Percentiles rank a stretch among this genome's conserved stretches.
Conservation (phyloP, 2,113 vertebrate genomes). For the Hiodon alosoides region DNA sequence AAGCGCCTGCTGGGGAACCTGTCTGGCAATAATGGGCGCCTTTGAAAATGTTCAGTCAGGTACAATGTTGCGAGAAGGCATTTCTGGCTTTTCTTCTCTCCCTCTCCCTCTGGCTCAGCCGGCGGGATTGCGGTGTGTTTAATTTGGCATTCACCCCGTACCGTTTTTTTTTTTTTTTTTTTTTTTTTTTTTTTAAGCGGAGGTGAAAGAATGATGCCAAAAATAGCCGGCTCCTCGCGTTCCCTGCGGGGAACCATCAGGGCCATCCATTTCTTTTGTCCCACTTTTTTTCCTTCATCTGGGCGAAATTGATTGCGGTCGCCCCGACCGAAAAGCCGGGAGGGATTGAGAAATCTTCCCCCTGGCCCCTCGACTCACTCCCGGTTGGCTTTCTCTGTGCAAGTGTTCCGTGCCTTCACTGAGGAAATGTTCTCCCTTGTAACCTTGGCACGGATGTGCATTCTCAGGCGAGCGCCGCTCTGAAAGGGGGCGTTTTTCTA, state of each 20-base stretch:
- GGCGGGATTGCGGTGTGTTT: conserved; percentile 35
- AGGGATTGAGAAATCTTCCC: conserved; percentile 53
- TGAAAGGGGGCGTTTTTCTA: not conserved
- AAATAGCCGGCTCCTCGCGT: conserved; percentile 55
- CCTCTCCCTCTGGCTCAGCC: conserved; percentile 1
- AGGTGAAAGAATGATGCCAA: conserved; percentile 61
- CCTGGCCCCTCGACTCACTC: conserved; percentile 10
- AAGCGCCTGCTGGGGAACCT: conserved; percentile 1
- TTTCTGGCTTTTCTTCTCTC: not conserved
- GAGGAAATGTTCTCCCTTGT: conserved; percentile 17
- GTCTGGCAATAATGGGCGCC: conserved; percentile 2
- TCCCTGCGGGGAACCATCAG: conserved; percentile 39
- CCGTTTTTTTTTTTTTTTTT: conserved; percentile 40
- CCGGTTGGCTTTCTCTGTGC: conserved; percentile 13
- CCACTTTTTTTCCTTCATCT: conserved; percentile 56
- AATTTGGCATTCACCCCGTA: conserved; percentile 53
- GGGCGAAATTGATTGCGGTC: conserved; percentile 59
- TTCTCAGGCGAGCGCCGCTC: conserved; percentile 14
- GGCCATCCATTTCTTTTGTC: conserved; percentile 63
- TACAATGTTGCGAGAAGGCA: not conserved
- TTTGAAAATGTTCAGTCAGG: not conserved
- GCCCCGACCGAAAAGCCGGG: conserved; percentile 50
- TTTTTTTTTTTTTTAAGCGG: conserved; percentile 42
- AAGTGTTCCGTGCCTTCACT: no score
- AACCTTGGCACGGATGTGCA: conserved; percentile 40